These are phyloP conservation scores for Megaceryle maxima DNA, from an alignment of 2,113 vertebrate genomes.

Conservation along the genomic window DNA sequence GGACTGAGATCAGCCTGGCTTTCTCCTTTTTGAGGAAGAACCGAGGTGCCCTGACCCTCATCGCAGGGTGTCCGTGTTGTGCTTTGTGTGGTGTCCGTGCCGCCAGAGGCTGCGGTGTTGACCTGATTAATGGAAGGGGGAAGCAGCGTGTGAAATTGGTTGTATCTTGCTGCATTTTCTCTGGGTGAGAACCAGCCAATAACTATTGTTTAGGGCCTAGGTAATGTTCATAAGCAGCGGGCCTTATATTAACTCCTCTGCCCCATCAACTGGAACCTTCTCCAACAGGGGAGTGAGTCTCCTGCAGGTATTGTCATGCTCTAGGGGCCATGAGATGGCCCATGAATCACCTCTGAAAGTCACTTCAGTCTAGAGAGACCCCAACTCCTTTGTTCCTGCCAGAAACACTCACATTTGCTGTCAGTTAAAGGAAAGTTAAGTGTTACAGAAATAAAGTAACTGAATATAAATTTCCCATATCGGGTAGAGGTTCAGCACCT, in stretches of 20 bases:
- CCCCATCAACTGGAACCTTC: not conserved
- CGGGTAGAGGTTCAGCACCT: not conserved
- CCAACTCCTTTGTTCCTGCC: not conserved
- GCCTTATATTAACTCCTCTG: not conserved
- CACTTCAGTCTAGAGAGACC: not conserved
- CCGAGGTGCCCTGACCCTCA: not conserved
- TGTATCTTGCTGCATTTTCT: not conserved
- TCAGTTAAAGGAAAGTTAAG: not conserved
- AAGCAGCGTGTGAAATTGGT: rapidly evolving
- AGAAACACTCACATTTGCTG: not conserved
- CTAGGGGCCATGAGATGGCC: not conserved
- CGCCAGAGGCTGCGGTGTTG: rapidly evolving
- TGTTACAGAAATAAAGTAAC: not conserved
- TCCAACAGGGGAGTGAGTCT: not conserved
- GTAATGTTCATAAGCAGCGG: not conserved
- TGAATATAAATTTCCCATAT: not conserved
- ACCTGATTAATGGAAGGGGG: not conserved
- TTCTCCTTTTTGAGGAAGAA: not conserved
- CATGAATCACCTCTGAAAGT: not conserved
- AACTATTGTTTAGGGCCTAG: not conserved
- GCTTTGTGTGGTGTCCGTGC: rapidly evolving
- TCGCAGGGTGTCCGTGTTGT: rapidly evolving
- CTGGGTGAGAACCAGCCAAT: not conserved
- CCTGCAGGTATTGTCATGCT: not conserved
- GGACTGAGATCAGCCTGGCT: not conserved